phyloP scores from a whole-genome alignment of 2,113 vertebrate genomes.

The Struthio camelus region DNA sequence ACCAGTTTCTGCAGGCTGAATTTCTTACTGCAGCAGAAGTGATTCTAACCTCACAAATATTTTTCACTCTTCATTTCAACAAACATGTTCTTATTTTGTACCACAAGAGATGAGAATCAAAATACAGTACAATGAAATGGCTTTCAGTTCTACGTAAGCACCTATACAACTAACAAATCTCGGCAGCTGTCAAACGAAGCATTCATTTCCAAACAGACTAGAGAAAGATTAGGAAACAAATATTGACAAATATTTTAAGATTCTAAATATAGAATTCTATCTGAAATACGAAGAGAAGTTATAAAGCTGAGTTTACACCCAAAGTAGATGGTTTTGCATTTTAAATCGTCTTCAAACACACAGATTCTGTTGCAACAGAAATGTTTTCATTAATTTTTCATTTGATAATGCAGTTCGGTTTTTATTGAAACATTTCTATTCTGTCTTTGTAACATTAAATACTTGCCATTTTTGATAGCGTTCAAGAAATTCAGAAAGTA shows the following conservation, averaged over 20 bases:
- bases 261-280: neutral
- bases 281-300: neutral
- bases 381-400: neutral
- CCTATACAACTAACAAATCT: neutral
- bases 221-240: neutral
- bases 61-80: neutral
- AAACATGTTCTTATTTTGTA: neutral
- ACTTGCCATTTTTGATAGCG: neutral
- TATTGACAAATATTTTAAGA: neutral
- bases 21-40: neutral
- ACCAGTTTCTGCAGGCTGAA: neutral
- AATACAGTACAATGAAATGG: neutral
- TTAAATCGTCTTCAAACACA: neutral
- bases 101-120: neutral
- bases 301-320: neutral
- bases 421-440: neutral
- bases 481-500: neutral
- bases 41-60: rapidly evolving
- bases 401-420: neutral
- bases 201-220: neutral
- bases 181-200: neutral
- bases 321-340: neutral
- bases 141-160: neutral
- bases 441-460: neutral
- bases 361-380: neutral